A percentile compares a stretch with the other conserved stretches of the same genome.
phyloP scores from a whole-genome alignment of 2,113 vertebrate genomes.

The Leptosomus discolor region DNA sequence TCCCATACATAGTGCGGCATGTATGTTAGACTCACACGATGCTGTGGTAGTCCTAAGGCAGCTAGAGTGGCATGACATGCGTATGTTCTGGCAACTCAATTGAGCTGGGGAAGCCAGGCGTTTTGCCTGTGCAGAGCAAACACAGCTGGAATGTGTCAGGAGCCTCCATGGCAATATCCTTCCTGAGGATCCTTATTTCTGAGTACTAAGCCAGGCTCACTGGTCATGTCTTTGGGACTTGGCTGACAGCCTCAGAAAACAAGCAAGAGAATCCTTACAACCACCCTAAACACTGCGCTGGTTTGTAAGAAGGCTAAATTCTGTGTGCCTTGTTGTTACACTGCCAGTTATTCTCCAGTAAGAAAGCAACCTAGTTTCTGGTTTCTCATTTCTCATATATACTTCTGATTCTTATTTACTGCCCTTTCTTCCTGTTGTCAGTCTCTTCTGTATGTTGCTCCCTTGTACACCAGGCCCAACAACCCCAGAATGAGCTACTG shows the following conservation, averaged over 20 bases:
- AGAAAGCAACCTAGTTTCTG: background rate
- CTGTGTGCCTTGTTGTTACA: background rate
- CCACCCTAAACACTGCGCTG: background rate
- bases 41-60: background rate
- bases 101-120: background rate
- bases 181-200: background rate
- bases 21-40: background rate
- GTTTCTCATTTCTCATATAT: background rate
- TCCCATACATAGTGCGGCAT: background rate
- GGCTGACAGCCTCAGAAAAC: background rate
- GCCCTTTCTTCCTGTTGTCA: background rate
- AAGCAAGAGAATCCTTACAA: background rate
- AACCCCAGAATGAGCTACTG: background rate
- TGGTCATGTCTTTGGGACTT: background rate
- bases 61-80: background rate
- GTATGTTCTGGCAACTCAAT: background rate
- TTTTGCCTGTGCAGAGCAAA: background rate
- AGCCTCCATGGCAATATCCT: background rate
- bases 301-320: background rate
- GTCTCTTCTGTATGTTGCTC: background rate
- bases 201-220: background rate
- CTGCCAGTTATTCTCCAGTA: background rate
- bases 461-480: background rate
- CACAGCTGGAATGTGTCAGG: background rate
- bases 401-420: background rate